A percentile compares a stretch with the other conserved stretches of the same genome.
These are phyloP conservation scores for Aramus guarauna DNA, from an alignment of 2,113 vertebrate genomes.

Conservation along the genomic window DNA sequence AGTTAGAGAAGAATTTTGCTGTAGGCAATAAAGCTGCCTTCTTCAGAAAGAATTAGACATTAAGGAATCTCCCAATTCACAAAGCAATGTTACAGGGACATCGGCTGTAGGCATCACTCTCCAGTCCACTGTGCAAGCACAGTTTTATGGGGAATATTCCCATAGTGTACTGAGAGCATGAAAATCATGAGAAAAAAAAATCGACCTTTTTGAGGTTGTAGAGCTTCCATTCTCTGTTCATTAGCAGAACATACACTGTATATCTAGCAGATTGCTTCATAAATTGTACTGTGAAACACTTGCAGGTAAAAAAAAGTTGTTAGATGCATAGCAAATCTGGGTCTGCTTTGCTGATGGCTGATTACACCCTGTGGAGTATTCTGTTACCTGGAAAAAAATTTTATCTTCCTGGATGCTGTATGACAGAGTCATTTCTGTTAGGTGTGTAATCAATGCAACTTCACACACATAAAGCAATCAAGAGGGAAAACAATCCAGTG, in stretches of 20 bases:
- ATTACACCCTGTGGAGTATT: not conserved
- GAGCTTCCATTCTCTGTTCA: not conserved
- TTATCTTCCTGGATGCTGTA: not conserved
- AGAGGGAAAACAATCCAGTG: not conserved
- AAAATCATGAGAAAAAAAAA: not conserved
- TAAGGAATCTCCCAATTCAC: not conserved
- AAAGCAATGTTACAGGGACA: not conserved
- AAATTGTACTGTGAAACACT: not conserved
- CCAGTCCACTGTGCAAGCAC: not conserved
- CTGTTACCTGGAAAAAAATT: not conserved
- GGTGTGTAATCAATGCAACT: not conserved
- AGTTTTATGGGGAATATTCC: not conserved
- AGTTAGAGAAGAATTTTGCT: not conserved
- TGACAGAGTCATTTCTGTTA: not conserved
- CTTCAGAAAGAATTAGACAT: not conserved
- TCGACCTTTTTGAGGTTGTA: not conserved
- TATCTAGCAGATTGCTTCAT: not conserved
- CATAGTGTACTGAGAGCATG: not conserved
- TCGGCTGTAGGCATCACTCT: no score
- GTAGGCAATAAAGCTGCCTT: not conserved
- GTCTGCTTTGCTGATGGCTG: not conserved
- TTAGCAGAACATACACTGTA: not conserved
- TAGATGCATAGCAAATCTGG: not conserved
- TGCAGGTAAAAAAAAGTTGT: not conserved
- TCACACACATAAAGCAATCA: not conserved